Base-by-base conservation (phyloP, 2,888 invertebrate species). In the Opisthograptis luteolata region DNA sequence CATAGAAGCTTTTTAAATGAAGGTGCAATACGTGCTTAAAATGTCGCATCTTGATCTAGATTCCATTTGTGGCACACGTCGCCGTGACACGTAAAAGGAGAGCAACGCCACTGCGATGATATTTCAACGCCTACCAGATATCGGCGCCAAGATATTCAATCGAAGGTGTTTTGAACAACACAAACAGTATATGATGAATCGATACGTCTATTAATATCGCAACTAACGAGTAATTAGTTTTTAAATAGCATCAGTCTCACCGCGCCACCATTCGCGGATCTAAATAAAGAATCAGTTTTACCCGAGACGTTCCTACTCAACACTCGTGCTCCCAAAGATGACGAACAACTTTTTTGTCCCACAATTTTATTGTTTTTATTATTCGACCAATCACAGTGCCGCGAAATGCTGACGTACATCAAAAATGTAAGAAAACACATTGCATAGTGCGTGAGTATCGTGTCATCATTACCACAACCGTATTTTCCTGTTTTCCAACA, bases 201-300 rank as follows among this genome's bases (percentile, higher is more conserved):
- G 68, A 64, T 66, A 55, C 40, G 32, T 58, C 66, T 66, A 66
- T 62, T 67, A 66, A 73, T 75, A 72, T 56, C 47, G 47, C 46
- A 60, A 43, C 59, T 63, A 65, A 53, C 40, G 46, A 51, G 49
- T 66, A 61, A 73, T 73, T 75, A 65, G 70, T 64, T 72, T 49
- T 70, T 60, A 74, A 73, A 73, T 73, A 74, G 66, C 63, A 51
- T 49, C 60, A 55, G 55, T 52, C 62, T 62, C 58, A 57, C 55
- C 48, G 62, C 69, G 57, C 63, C 56, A 44, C 58, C 52, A 60
- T 68, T 61, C 68, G 64, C 70, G 64, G 69, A 71, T 73, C 76
- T 79, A 78, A 78, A 76, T 80, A 72, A 73, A 80, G 76, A 78
- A 73, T 77, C 73, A 77, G 77, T 75, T 71, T 59, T 73, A 69